A percentile compares a stretch with the other conserved stretches of the same genome.
phyloP scores from a whole-genome alignment of 2,888 invertebrate genomes.

The Rotaria magnacalcarata region DNA sequence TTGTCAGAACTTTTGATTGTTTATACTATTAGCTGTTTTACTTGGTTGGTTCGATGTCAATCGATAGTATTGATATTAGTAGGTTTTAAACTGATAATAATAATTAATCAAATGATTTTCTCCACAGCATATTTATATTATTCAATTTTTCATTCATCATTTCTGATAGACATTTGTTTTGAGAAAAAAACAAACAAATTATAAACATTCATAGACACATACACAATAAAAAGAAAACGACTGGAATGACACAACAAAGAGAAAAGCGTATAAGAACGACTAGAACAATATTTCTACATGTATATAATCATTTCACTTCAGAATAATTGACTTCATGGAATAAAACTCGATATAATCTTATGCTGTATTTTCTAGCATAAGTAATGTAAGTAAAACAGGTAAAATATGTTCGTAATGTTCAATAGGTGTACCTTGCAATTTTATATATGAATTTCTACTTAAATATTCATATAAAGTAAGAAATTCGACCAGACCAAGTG shows the following conservation, averaged over 20 bases:
- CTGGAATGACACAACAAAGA: conserved; percentile 31
- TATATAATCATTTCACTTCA: conserved; percentile 39
- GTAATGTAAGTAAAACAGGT: conserved; percentile 27
- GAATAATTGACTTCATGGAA: conserved; percentile 8
- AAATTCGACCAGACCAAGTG: conserved; percentile 26
- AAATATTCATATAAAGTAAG: conserved; percentile 36
- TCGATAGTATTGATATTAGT: conserved; percentile 60
- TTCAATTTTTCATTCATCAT: conserved; percentile 10
- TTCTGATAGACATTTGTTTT: not conserved
- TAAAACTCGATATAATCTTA: conserved; percentile 1
- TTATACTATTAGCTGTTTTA: no score
- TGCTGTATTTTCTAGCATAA: conserved; percentile 30
- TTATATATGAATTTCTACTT: conserved; percentile 16
- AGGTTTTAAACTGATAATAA: conserved; percentile 59
- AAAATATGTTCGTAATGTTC: conserved; percentile 38
- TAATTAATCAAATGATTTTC: conserved; percentile 53
- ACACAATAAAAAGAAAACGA: not conserved
- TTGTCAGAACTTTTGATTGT: no score
- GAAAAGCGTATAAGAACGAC: conserved; percentile 32
- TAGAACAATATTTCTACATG: conserved; percentile 38
- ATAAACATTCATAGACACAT: not conserved
- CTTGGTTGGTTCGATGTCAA: conserved; percentile 55
- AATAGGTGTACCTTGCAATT: conserved; percentile 32
- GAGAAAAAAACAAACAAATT: not conserved
- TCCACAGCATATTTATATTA: conserved; percentile 58